These are phyloP conservation scores for Eupelmus urozonus DNA, from an alignment of 2,888 invertebrate species.

Conservation along the genomic window DNA sequence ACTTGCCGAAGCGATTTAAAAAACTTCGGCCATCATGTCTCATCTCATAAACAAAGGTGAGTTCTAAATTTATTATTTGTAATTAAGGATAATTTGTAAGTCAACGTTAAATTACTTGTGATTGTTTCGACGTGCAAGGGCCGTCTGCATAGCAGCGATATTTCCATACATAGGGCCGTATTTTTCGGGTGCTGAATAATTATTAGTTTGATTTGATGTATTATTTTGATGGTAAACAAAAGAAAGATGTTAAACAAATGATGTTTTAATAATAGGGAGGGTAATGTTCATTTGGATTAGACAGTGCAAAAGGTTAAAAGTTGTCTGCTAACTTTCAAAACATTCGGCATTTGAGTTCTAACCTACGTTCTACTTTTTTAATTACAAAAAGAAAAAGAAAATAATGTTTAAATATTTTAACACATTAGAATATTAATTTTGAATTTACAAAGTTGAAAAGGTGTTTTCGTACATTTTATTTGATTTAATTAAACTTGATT, in stretches of 20 bases:
- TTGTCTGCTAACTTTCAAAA: neutral
- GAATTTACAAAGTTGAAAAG: too few relatives aligned
- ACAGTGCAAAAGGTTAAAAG: neutral
- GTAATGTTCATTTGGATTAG: too few relatives aligned
- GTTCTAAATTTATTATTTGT: neutral
- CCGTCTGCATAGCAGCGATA: neutral
- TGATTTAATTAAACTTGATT: too few relatives aligned
- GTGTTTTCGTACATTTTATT: too few relatives aligned
- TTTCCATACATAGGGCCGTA: constrained; percentile 28
- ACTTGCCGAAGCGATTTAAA: neutral
- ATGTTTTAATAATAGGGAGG: too few relatives aligned
- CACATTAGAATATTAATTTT: too few relatives aligned
- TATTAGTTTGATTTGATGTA: too few relatives aligned
- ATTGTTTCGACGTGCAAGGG: neutral
- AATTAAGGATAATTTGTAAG: neutral
- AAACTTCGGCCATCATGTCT: constrained; percentile 28
- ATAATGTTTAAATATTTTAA: too few relatives aligned
- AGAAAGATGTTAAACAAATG: too few relatives aligned
- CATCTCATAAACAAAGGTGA: constrained; percentile 48
- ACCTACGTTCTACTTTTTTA: neutral
- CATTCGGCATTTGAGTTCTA: neutral
- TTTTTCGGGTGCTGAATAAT: neutral
- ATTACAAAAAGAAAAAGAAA: too few relatives aligned
- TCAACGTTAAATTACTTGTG: neutral
- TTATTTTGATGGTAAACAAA: too few relatives aligned